Conservation (phyloP, 1,140 invertebrate species). For the Drosophila gunungcola region DNA sequence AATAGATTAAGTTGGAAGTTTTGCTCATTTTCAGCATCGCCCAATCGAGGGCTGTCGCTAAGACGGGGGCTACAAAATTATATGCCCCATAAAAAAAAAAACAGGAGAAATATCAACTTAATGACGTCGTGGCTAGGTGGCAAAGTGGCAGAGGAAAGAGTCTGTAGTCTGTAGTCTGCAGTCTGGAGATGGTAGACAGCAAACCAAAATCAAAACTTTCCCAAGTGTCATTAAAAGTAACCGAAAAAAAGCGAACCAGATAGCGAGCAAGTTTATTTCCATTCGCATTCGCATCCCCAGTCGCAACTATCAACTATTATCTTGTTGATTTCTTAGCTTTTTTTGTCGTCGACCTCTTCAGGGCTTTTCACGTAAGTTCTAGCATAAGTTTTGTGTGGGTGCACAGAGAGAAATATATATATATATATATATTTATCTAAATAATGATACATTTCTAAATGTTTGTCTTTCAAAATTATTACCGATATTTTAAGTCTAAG, state of each 20-base stretch:
- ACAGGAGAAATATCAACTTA: constrained; percentile 64
- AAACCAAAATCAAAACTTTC: constrained; percentile 76
- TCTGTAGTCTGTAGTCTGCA: constrained; percentile 6
- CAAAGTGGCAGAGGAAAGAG: background rate
- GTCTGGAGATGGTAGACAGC: constrained; percentile 48
- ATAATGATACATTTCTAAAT: too few relatives aligned
- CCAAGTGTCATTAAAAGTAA: constrained; percentile 81
- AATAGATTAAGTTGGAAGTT: constrained; percentile 83
- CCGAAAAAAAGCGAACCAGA: constrained; percentile 42
- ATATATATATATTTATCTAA: background rate
- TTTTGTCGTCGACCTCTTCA: constrained; percentile 19
- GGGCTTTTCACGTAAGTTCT: constrained; percentile 16
- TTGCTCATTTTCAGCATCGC: constrained; percentile 81
- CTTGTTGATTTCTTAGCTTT: constrained; percentile 61
- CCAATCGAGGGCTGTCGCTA: constrained; percentile 56
- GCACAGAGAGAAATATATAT: constrained; percentile 2
- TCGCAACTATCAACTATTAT: constrained; percentile 61
- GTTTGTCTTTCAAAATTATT: too few relatives aligned
- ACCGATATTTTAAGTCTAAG: too few relatives aligned
- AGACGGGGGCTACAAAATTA: constrained; percentile 47
- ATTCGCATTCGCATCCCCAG: constrained; percentile 27
- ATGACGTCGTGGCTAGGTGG: constrained; percentile 62
- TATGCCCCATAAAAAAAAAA: constrained; percentile 26
- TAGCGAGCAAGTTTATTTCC: constrained; percentile 51
- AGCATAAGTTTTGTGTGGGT: constrained; percentile 18